Conservation (phyloP, 2,888 invertebrate genomes). For the Miltochrista miniata region DNA sequence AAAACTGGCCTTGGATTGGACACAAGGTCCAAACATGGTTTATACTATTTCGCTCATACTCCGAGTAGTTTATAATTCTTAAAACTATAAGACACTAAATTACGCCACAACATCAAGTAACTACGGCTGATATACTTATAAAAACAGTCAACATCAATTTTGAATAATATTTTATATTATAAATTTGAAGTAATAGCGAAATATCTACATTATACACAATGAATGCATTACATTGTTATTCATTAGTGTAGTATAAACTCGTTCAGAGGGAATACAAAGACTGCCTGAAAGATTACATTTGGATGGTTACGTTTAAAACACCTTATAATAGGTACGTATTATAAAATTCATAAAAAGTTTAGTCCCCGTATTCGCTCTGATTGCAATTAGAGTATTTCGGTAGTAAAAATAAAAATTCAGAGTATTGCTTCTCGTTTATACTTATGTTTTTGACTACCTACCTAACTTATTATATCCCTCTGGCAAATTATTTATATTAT, state of each 20-base stretch:
- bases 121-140: conserved; percentile 83
- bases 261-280: conserved; percentile 51
- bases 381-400: conserved; percentile 71
- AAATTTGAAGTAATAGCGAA: conserved; percentile 79
- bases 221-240: conserved; percentile 59
- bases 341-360: conserved; percentile 16
- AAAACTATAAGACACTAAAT: conserved; percentile 81
- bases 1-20: conserved; percentile 37
- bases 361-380: conserved; percentile 55
- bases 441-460: conserved; percentile 80
- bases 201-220: conserved; percentile 80
- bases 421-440: conserved; percentile 83
- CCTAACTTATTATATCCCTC: conserved; percentile 77
- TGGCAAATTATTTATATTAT: conserved; percentile 61
- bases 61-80: conserved; percentile 69
- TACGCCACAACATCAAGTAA: conserved; percentile 84
- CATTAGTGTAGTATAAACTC: conserved; percentile 57
- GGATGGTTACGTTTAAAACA: conserved; percentile 21
- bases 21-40: conserved; percentile 14
- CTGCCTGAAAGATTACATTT: conserved; percentile 28
- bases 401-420: conserved; percentile 78
- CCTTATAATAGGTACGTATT: conserved; percentile 17
- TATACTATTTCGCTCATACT: conserved; percentile 36
- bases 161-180: conserved; percentile 77
- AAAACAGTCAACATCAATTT: conserved; percentile 85